Percentiles rank a stretch among this genome's conserved stretches.
Conservation (phyloP, 53 echinoderm and acorn worm genomes). For the Apostichopus leukothele region DNA sequence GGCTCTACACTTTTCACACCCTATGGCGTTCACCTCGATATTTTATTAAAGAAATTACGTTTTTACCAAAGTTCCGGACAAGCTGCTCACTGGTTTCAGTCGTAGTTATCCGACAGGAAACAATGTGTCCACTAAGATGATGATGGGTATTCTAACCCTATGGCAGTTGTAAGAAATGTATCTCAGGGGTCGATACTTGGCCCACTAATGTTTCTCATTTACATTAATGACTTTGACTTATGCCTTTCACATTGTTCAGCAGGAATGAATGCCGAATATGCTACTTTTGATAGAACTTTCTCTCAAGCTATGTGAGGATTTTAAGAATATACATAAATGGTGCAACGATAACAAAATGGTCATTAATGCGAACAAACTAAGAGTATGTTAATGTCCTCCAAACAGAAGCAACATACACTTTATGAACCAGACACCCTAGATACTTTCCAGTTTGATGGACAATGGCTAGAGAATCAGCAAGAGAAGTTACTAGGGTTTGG, state of each 20-base stretch:
- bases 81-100: not conserved
- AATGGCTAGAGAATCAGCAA: not conserved
- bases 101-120: not conserved
- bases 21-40: too few species aligned
- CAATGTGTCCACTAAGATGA: conserved; percentile 22
- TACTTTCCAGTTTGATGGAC: not conserved
- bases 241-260: not conserved
- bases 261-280: not conserved
- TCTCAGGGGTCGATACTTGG: not conserved
- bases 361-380: not conserved
- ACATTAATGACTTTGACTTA: too few species aligned
- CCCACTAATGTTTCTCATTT: not conserved
- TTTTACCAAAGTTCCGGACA: not conserved
- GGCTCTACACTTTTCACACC: too few species aligned
- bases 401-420: not conserved
- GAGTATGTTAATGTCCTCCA: not conserved
- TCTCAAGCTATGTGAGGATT: not conserved
- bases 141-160: not conserved
- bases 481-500: conserved; percentile 8
- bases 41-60: conserved; percentile 4
- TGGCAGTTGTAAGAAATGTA: conserved; percentile 2
- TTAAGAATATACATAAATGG: not conserved
- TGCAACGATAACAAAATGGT: conserved; percentile 7
- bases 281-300: not conserved
- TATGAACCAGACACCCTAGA: not conserved